Evolutionary conservation across 2,797 vertebrate species (phyloP).

Genomic region (Forpus xanthops): DNA sequence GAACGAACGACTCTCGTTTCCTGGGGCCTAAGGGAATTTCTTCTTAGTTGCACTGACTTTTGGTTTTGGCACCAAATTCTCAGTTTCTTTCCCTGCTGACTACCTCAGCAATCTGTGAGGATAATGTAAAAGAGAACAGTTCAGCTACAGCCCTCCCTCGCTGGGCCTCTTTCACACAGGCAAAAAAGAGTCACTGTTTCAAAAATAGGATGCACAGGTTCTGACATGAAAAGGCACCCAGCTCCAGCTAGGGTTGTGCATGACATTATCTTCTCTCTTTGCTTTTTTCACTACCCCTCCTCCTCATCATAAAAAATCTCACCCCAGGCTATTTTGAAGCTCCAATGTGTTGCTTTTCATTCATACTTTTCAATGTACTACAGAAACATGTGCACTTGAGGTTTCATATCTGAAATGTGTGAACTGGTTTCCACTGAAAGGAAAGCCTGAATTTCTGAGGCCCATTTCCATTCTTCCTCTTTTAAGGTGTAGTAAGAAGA

Average conservation of each 20-base stretch:
- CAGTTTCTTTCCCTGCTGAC: background rate
- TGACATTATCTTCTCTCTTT: background rate
- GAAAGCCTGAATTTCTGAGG: background rate
- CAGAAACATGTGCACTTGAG: background rate
- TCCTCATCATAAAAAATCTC: conserved; percentile 6
- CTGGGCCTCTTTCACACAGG: background rate
- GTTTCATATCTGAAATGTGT: background rate
- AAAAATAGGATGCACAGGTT: conserved; percentile 1
- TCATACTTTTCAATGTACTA: conserved; percentile 38
- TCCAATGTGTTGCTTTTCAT: conserved; percentile 20
- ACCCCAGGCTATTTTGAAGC: conserved; percentile 46
- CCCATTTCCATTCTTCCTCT: background rate
- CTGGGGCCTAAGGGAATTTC: background rate
- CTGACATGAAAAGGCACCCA: conserved; percentile 11
- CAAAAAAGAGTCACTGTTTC: background rate
- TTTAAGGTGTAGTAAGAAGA: background rate
- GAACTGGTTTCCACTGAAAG: background rate
- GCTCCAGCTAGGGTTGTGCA: background rate
- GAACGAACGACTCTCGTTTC: background rate
- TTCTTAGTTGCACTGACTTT: background rate
- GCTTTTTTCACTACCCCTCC: background rate
- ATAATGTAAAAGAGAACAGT: background rate
- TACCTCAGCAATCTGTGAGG: background rate
- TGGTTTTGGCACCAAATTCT: background rate
- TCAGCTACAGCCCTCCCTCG: background rate